These are phyloP conservation scores for Mormyrus hasselquistii DNA, from an alignment of 2,797 vertebrate genomes.

Conservation along the genomic window DNA sequence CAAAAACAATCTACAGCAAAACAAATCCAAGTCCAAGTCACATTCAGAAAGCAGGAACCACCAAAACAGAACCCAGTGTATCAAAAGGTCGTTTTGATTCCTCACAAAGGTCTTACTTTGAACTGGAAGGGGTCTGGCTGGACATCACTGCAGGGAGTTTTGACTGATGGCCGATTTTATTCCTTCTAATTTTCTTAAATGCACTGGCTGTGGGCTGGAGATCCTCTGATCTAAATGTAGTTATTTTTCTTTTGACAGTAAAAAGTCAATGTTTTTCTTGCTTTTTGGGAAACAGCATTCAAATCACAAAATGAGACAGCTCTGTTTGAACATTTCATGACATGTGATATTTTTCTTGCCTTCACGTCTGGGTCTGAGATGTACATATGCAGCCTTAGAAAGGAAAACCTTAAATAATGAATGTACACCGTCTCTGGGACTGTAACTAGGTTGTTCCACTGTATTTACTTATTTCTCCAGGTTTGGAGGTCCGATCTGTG, in stretches of 20 bases:
- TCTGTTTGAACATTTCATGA: constrained; percentile 36
- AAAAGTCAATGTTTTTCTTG: not conserved
- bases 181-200: not conserved
- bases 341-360: constrained; percentile 25
- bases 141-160: not conserved
- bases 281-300: constrained; percentile 12
- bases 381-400: constrained; percentile 23
- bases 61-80: not conserved
- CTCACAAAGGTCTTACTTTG: not conserved
- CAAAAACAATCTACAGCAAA: not conserved
- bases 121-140: not conserved
- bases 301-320: not conserved
- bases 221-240: not conserved
- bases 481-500: not conserved
- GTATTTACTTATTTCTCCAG: not conserved
- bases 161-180: not conserved
- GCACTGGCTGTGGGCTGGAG: not conserved
- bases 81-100: not conserved
- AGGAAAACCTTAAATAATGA: constrained; percentile 32
- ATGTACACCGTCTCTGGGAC: constrained; percentile 7
- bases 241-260: not conserved
- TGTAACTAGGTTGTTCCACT: not conserved
- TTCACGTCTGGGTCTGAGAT: constrained; percentile 15
- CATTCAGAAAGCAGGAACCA: not conserved
- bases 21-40: not conserved